Base-by-base conservation (phyloP, 2,797 vertebrate species). In the Sebastes matsubarae region DNA sequence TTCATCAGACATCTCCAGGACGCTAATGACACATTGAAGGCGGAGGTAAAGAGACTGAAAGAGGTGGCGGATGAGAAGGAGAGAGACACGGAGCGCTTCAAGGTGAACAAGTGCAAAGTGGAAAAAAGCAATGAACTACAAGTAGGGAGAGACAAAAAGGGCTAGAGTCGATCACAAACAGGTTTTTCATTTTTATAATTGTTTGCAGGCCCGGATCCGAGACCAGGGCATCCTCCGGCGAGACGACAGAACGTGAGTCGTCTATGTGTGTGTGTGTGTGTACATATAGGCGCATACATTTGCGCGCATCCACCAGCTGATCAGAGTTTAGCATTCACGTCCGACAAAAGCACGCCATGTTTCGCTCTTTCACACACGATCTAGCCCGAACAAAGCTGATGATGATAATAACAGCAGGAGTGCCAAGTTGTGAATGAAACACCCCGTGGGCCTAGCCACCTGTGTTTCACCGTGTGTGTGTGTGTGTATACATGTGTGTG, bases 351-450 rank as follows among this genome's bases (percentile, higher is more conserved):
- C 84, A 77, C 83, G 67, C 80, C 84, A 8, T 61, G 86, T 83
- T 88, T 84, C 74, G 18, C 87, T 88, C 84, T 79, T 88, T 87
- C 86, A 89, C 91, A 87, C 84, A 68, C 83, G 89, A 84, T 92
- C 86, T 78, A 67, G 79, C 75, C 81, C 16, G 59, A 88, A 91
- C 88, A 89, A 92, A 93, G 87, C 90, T 89, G 88, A 88, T 89
- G 88, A 91, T 89, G 89, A 89, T 92, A 89, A 91, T 88, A 90
- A 91, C 90, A 91, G 87, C 91, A 68, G 85, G 92, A 90, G 88
- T 88, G 91, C 87, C 91, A 89, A 87, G 88, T 93, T 90, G 91
- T 90, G 92, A 94, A 92, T 94, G 90, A 91, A 92, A 93, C 90
- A 91, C 93, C 90, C 92, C 6, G 24, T 81, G 91, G 92, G 92